Conservation (phyloP, 2,888 invertebrate species). For the Sipha maydis region DNA sequence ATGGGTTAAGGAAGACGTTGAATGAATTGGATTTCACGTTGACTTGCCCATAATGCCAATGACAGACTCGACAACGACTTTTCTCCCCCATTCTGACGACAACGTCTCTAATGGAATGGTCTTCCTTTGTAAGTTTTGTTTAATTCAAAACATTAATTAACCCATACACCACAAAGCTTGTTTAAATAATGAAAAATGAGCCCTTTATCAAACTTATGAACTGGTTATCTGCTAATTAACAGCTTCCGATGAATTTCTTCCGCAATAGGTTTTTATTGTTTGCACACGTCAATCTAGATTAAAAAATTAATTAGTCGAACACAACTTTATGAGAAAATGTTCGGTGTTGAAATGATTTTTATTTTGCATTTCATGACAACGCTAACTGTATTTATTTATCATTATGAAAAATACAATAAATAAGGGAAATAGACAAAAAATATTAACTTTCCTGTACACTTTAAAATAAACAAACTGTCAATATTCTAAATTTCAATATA, state of each 20-base stretch:
- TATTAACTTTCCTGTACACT: too few relatives aligned
- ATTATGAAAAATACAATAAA: too few relatives aligned
- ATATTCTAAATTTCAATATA: too few relatives aligned
- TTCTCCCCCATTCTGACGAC: constrained; percentile 17
- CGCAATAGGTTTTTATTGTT: constrained; percentile 26
- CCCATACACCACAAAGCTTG: constrained; percentile 38
- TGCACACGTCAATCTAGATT: not conserved
- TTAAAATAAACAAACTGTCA: too few relatives aligned
- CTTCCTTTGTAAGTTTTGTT: constrained; percentile 44
- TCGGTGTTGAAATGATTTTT: not conserved
- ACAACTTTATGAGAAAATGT: not conserved
- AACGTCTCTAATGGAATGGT: constrained; percentile 51
- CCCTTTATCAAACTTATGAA: constrained; percentile 46
- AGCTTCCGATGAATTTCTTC: constrained; percentile 45
- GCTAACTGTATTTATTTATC: too few relatives aligned
- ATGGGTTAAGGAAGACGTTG: constrained; percentile 19
- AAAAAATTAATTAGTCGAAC: constrained; percentile 31
- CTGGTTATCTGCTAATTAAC: constrained; percentile 59
- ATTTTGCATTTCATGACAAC: not conserved
- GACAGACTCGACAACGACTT: constrained; percentile 41
- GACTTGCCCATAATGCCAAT: constrained; percentile 44
- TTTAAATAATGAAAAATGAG: constrained; percentile 54
- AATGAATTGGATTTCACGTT: constrained; percentile 40
- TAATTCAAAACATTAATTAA: constrained; percentile 57
- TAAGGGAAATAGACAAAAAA: too few relatives aligned